Base-by-base conservation (phyloP, 2,888 invertebrate genomes). In the Molanna angustata region DNA sequence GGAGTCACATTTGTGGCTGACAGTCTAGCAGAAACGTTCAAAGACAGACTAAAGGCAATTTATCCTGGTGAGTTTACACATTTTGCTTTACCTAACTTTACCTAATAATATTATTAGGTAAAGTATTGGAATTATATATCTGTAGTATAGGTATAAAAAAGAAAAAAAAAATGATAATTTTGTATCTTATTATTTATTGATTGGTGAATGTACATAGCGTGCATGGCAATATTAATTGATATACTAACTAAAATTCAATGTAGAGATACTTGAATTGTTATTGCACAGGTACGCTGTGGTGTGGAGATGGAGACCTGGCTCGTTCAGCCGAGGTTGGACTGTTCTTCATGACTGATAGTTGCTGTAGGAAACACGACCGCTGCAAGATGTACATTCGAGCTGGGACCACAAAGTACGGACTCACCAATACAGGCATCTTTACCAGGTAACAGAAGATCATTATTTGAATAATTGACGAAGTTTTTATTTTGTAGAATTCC, bases 361-460 rank as follows among this genome's bases (percentile, higher is more conserved):
- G 88, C 67, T 88, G 88, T 64, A 68, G 84, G 22, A 77, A 77
- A 56, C 88, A 89, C 64, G 88, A 89, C 66, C 74, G 78, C 54
- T 89, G 88, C 69, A 76, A 79, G 39, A 69, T 79, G 32, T 78
- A 74, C 64, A 83, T 88, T 57, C 61, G 57, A 1, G 72, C 82
- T 0, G 81, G 82, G 0, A 71, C 78, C 41, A 72, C 73, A 16
- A 78, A 77, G 57, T 75, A 80, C 61, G 82, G 80, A 1, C 74
- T 88, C 9, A 74, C 75, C 13, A 88, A 88, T 63, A 80, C 79
- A 49, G 85, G 83, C 6, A 65, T 81, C 1, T 86, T 84, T 58
- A 84, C 85, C 2, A 80, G 83, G 85, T 84, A 66, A 6, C n/a
- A n/a, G n/a, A n/a, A n/a, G n/a, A n/a, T n/a, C n/a, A n/a, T n/a